Percentiles rank a stretch among this genome's conserved stretches.
phyloP scores from a whole-genome alignment of 1,140 invertebrate genomes.

The Bombus haemorrhoidalis region DNA sequence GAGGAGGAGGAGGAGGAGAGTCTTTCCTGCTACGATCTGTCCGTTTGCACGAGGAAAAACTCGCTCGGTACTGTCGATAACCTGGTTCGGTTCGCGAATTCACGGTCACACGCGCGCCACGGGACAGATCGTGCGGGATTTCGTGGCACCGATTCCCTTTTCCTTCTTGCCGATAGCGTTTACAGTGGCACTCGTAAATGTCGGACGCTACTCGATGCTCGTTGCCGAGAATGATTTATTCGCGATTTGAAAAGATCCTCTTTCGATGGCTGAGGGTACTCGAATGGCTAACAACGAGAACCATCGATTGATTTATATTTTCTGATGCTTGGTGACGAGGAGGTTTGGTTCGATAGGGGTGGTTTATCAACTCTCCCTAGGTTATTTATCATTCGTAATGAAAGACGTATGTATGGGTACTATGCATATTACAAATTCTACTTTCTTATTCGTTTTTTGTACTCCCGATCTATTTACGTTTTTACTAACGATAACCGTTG shows the following conservation, averaged over 20 bases:
- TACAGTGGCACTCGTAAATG: too few species aligned
- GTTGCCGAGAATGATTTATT: background rate
- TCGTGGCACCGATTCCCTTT: background rate
- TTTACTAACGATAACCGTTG: background rate
- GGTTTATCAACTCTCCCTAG: background rate
- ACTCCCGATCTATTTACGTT: background rate
- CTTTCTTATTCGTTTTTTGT: too few species aligned
- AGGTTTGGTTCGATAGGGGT: background rate
- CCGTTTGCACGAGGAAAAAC: background rate
- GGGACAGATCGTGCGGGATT: background rate
- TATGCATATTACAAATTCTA: too few species aligned
- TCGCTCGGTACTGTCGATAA: constrained; percentile 51
- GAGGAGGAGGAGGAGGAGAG: too few species aligned
- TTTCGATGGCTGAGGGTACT: background rate
- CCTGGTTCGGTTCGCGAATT: constrained; percentile 47
- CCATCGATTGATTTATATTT: background rate
- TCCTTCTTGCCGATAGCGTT: background rate
- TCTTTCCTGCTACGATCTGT: background rate
- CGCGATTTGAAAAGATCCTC: background rate
- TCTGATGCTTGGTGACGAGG: background rate
- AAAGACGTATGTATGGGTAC: too few species aligned
- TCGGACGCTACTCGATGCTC: background rate
- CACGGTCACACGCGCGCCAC: constrained; percentile 33
- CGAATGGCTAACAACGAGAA: background rate
- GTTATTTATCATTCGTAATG: background rate